Percentiles rank a stretch among this genome's conserved stretches.
Evolutionary conservation across 2,113 vertebrate species (phyloP).

Genomic region (Labeo rohita): DNA sequence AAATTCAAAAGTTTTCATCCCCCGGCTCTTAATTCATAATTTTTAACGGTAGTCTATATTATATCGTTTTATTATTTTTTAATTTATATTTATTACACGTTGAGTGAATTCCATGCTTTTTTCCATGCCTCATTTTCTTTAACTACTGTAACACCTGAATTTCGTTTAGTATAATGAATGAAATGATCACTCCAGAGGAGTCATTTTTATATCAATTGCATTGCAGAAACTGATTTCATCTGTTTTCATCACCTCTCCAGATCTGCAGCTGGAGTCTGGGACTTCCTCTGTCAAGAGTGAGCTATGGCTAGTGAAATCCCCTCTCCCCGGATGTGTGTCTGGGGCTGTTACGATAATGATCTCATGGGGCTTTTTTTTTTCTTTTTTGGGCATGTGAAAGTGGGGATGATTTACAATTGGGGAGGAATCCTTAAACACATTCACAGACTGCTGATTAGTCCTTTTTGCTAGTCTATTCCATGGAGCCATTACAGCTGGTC

Average conservation of each 20-base stretch:
- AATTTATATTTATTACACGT: background rate
- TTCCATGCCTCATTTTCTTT: background rate
- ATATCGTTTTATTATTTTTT: background rate
- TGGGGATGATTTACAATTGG: slow-evolving; percentile 21
- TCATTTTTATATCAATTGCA: background rate
- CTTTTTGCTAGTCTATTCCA: background rate
- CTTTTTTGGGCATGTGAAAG: background rate
- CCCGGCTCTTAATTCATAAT: no score
- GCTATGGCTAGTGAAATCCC: slow-evolving; percentile 20
- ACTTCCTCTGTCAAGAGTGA: slow-evolving; percentile 14
- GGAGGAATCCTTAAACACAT: background rate
- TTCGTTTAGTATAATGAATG: background rate
- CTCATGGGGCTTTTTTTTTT: slow-evolving; percentile 9
- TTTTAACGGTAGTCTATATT: no score
- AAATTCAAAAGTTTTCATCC: no score
- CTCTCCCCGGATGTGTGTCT: slow-evolving; percentile 9
- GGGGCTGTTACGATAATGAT: background rate
- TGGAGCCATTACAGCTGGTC: background rate
- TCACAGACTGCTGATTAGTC: background rate
- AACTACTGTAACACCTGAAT: background rate
- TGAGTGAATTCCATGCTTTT: background rate
- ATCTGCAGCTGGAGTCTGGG: background rate
- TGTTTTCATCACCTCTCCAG: slow-evolving; percentile 30
- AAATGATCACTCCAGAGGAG: background rate
- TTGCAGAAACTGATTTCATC: background rate